Evolutionary conservation across 2,888 invertebrate species (phyloP).

Genomic region (Ennomos erosarius): DNA sequence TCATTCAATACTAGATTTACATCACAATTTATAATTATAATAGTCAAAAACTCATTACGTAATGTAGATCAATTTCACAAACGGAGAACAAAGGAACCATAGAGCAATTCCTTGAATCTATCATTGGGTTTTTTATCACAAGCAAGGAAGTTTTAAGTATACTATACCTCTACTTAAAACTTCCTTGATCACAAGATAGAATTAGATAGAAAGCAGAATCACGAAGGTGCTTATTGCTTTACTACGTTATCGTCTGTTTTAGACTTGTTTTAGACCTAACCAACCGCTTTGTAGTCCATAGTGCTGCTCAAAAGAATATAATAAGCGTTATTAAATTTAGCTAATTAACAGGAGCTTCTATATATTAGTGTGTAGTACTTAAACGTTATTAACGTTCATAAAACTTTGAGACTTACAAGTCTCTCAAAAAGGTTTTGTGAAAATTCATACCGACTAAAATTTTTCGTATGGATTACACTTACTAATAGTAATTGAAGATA

Average conservation of each 20-base stretch:
- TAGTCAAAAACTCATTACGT: background rate
- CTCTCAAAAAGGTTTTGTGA: no score
- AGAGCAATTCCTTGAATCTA: no score
- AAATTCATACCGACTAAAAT: no score
- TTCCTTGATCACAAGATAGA: no score
- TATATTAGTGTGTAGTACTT: conserved; percentile 14
- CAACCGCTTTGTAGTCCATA: conserved; percentile 17
- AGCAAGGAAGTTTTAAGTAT: no score
- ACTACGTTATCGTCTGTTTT: conserved; percentile 6
- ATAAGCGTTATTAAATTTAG: conserved; percentile 12
- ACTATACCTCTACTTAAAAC: no score
- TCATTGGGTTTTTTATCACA: no score
- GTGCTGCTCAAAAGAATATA: conserved; percentile 7
- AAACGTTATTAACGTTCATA: background rate
- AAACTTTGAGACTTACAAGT: no score
- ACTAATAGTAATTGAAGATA: no score
- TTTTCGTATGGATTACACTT: no score
- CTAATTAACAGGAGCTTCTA: conserved; percentile 22
- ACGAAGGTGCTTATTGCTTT: conserved; percentile 11
- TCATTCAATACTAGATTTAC: conserved; percentile 9
- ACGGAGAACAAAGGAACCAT: no score
- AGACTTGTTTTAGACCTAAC: conserved; percentile 19
- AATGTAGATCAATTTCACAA: no score
- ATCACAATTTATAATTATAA: background rate
- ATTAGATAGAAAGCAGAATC: background rate